These are phyloP conservation scores for Phaenicophaeus curvirostris DNA, from an alignment of 2,797 vertebrate genomes.

Conservation along the genomic window DNA sequence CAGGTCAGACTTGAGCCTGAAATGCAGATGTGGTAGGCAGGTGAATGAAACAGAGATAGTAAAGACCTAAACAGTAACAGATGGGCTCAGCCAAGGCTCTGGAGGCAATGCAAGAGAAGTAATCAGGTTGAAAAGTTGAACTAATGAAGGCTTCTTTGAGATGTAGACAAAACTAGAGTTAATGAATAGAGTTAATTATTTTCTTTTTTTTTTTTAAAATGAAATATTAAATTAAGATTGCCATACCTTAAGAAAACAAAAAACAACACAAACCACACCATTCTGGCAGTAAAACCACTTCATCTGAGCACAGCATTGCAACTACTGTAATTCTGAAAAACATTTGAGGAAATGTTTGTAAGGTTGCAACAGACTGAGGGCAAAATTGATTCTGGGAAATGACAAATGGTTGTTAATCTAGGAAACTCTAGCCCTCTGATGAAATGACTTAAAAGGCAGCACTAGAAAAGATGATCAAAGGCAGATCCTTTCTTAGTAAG, in stretches of 20 bases:
- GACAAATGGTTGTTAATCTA: conserved; percentile 42
- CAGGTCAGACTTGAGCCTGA: neutral
- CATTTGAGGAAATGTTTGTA: neutral
- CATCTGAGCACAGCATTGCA: neutral
- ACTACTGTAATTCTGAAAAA: neutral
- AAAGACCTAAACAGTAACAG: neutral
- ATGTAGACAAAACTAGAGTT: neutral
- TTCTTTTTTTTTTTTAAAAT: neutral
- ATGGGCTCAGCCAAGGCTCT: neutral
- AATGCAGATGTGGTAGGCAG: neutral
- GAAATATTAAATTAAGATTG: neutral
- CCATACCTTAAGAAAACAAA: neutral
- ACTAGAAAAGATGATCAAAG: conserved; percentile 45
- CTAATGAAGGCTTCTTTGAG: neutral
- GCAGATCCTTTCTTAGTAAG: conserved; percentile 24
- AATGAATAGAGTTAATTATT: neutral
- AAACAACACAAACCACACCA: neutral
- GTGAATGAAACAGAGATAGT: neutral
- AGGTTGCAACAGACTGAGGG: neutral
- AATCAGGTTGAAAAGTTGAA: conserved; percentile 14
- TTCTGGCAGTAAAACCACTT: neutral
- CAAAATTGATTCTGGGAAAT: conserved; percentile 20
- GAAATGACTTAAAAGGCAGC: conserved; percentile 31
- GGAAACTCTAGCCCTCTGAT: conserved; percentile 25
- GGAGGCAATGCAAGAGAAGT: neutral